Base-by-base conservation (phyloP, 1,140 invertebrate genomes). In the Helicoverpa armigera region DNA sequence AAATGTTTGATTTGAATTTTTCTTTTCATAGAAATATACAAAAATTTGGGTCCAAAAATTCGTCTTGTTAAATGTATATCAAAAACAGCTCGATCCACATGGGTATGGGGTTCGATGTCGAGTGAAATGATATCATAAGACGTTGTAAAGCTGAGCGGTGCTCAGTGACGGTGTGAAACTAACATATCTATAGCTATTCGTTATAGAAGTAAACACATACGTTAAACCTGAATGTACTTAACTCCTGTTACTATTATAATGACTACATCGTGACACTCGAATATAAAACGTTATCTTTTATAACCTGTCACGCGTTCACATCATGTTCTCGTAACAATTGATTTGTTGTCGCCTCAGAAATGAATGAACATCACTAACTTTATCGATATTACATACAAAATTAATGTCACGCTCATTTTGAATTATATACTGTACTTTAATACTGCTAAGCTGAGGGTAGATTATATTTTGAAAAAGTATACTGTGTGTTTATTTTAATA, bases 191-290 rank as follows among this genome's bases (percentile, higher is more conserved):
- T 75, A 48, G 73, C 74, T 76, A 77, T 16, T 65, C 35, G 35
- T 61, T 12, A 63, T 53, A 67, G 35, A 63, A 61, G 60, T 77
- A 76, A 83, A 86, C 82, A 83, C 29, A 54, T 65, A 54, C 4
- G 76, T 56, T 80, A 67, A 48, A 74, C n/a, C 61, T 72, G 69
- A 85, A 76, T 83, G 81, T 86, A 86, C 81, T 83, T 85, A 84
- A 74, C 35, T 80, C 77, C 83, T 83, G 75, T 82, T 69, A 69
- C 63, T 69, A 65, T 65, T 63, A 54, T 83, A 85, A 83, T 85
- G 85, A 86, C 85, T 86, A 86, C 79, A 54, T 61, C 73, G 82
- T 82, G 85, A 83, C 75, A 76, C 61, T 53, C 56, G 75, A 76
- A 79, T 75, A 81, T 81, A 81, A 79, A 81, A 81, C 50, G 13